Base-by-base conservation (phyloP, 2,888 invertebrate species). In the Apantesis nais region DNA sequence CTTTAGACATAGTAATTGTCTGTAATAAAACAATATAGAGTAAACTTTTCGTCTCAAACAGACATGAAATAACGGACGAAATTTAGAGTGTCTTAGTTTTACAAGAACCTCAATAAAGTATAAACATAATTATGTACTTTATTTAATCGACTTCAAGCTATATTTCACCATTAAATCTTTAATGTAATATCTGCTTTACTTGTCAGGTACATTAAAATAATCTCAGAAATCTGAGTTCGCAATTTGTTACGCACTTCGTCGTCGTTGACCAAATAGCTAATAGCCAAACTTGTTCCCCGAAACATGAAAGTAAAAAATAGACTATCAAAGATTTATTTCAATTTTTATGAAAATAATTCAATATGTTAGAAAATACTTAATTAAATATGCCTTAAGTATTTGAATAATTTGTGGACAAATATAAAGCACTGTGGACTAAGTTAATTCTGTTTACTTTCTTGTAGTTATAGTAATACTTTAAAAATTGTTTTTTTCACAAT, bases 321-420 rank as follows among this genome's bases (percentile, higher is more conserved):
- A 68, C 60, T 69, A 60, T 68, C 25, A 61, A 73, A 72, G 68
- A 58, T 58, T 69, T 72, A 64, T 55, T 71, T 52, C 66, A 71
- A 64, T 72, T 70, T 63, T n/a, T 68, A 62, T 61, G 68, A 70
- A 76, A 73, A 67, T 62, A 71, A 25, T 69, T 65, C 22, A 73
- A 71, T 66, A 68, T 73, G 65, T 19, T 68, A 48, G 55, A 71
- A 67, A 71, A 70, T 73, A 74, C 64, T 70, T 75, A 71, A 73
- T 70, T 58, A 52, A 55, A 58, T 62, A 73, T 70, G 60, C 61
- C 67, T 1, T 73, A 67, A 65, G 76, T 72, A 70, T 69, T 73
- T 64, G 60, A 71, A 73, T 66, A 29, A 67, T 74, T 73, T 69
- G 67, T 73, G 68, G 16, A 68, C 22, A 29, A 34, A 71, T 58